Conservation (phyloP, 1,140 invertebrate genomes). For the Caenorhabditis brenneri region DNA sequence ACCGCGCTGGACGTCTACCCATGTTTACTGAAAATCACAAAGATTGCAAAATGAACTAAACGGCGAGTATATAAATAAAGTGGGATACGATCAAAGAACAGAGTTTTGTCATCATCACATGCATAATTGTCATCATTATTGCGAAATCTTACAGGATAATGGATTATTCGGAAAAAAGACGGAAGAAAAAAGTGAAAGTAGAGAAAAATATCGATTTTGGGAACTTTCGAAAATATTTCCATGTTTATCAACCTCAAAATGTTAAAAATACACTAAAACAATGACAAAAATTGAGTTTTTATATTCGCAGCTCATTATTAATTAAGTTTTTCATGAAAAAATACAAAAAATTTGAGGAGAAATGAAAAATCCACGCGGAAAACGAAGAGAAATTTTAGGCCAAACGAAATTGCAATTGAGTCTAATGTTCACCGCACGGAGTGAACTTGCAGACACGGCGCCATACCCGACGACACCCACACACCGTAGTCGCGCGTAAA, state of each 20-base stretch:
- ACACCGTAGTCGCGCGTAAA: background rate
- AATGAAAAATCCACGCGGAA: background rate
- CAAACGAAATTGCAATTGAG: background rate
- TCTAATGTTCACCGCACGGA: background rate
- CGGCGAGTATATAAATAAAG: background rate
- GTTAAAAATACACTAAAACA: too few species aligned
- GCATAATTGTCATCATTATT: background rate
- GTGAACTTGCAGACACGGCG: background rate
- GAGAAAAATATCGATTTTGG: background rate
- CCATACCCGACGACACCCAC: background rate
- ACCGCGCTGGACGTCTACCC: slow-evolving; percentile 77
- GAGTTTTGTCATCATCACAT: background rate
- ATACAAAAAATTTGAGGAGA: background rate
- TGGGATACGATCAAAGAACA: background rate
- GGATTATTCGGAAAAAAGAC: background rate
- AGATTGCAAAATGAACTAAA: background rate
- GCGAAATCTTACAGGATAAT: background rate
- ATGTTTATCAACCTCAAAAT: too few species aligned
- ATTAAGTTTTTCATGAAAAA: background rate
- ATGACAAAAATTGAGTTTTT: too few species aligned
- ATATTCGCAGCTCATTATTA: too few species aligned
- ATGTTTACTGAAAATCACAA: slow-evolving; percentile 71
- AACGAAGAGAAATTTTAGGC: slow-evolving; percentile 21
- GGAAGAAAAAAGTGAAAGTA: background rate
- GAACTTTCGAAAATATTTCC: too few species aligned